Evolutionary conservation across 2,113 vertebrate species (phyloP).

Genomic region (Xiphophorus couchianus): DNA sequence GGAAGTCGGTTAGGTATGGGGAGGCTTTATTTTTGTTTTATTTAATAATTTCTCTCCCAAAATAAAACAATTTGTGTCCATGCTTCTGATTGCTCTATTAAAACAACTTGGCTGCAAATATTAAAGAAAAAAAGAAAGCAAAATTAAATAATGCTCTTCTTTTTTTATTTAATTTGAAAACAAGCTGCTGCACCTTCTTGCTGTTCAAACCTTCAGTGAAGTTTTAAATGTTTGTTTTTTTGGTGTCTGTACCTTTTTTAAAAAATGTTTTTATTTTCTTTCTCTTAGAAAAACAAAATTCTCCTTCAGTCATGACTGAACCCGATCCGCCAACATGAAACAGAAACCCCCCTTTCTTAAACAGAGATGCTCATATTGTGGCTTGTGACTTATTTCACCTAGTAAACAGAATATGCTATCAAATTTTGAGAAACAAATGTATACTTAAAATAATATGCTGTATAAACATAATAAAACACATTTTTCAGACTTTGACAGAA

Average conservation of each 20-base stretch:
- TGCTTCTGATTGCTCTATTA: conserved; percentile 14
- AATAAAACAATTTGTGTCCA: background rate
- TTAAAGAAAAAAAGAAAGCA: background rate
- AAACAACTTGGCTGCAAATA: conserved; percentile 23
- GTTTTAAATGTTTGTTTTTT: conserved; percentile 6
- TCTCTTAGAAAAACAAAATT: conserved; percentile 34
- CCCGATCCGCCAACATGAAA: conserved; percentile 37
- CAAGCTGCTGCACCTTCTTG: background rate
- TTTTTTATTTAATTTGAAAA: background rate
- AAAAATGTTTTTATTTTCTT: conserved; percentile 25
- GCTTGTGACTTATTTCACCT: conserved; percentile 67
- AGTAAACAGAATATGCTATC: conserved; percentile 72
- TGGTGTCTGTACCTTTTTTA: conserved; percentile 31
- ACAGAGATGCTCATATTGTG: conserved; percentile 63
- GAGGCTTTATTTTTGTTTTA: background rate
- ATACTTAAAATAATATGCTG: conserved; percentile 82
- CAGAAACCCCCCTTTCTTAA: conserved; percentile 39
- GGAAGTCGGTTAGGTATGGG: background rate
- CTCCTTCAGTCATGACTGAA: conserved; percentile 35
- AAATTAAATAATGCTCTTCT: no score
- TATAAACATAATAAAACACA: conserved; percentile 80
- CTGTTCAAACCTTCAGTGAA: background rate
- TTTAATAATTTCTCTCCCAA: conserved; percentile 1
- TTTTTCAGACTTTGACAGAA: conserved; percentile 79
- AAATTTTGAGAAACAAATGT: conserved; percentile 77